These are phyloP conservation scores for Eonycteris spelaea DNA, from an alignment of 2,113 vertebrate genomes.

Conservation along the genomic window DNA sequence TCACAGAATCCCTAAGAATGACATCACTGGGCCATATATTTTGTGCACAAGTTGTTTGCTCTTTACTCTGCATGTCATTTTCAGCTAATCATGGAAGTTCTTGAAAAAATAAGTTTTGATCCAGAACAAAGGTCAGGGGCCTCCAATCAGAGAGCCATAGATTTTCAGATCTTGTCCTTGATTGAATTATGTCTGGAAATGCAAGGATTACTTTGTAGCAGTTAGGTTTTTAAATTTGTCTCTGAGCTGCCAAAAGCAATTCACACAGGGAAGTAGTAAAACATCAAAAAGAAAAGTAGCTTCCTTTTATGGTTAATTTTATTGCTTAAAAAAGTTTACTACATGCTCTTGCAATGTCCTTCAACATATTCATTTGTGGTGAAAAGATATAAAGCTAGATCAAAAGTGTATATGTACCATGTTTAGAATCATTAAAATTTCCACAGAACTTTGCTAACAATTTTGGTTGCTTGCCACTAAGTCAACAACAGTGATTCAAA, in stretches of 20 bases:
- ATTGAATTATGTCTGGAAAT: neutral
- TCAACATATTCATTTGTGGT: constrained; percentile 33
- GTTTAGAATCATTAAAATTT: constrained; percentile 27
- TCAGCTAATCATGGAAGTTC: neutral
- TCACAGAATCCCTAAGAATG: neutral
- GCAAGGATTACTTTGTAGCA: neutral
- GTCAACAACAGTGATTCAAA: neutral
- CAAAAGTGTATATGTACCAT: neutral
- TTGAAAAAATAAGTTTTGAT: constrained; percentile 7
- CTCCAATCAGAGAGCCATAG: neutral
- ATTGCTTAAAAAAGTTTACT: constrained; percentile 45
- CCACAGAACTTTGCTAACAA: neutral
- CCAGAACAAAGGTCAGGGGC: neutral
- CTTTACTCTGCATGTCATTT: neutral
- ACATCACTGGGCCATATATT: neutral
- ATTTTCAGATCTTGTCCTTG: neutral
- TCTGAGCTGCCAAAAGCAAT: constrained; percentile 61
- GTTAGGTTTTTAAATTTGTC: constrained; percentile 4
- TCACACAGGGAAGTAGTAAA: constrained; percentile 39
- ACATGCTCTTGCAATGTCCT: constrained; percentile 58
- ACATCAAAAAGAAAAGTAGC: constrained; percentile 57
- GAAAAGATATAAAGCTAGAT: neutral
- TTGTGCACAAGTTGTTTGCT: neutral
- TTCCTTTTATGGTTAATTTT: constrained; percentile 52
- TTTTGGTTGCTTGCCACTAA: neutral